Evolutionary conservation across 2,113 vertebrate species (phyloP).

Genomic region (Girardinichthys multiradiatus): DNA sequence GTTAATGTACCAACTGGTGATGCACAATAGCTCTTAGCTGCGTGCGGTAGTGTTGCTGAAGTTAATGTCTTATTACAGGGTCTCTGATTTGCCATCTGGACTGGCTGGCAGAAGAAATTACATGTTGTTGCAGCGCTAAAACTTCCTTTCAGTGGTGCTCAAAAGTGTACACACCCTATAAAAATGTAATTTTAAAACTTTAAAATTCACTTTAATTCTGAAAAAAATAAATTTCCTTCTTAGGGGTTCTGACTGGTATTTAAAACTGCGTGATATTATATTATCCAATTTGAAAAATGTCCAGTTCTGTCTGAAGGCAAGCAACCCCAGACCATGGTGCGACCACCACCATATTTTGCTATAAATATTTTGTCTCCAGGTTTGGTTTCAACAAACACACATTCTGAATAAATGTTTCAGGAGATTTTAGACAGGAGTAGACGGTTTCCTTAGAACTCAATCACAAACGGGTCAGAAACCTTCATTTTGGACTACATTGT

Average conservation of each 20-base stretch:
- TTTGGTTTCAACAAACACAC: too few species aligned
- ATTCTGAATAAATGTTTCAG: too few species aligned
- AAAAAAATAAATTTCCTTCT: too few species aligned
- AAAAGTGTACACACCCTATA: neutral
- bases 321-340: too few species aligned
- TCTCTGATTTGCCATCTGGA: constrained; percentile 70
- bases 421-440: too few species aligned
- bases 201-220: too few species aligned
- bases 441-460: too few species aligned
- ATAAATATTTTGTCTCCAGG: neutral
- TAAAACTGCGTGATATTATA: too few species aligned
- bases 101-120: constrained; percentile 33
- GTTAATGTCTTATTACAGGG: constrained; percentile 66
- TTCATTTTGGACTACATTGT: too few species aligned
- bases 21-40: constrained; percentile 43
- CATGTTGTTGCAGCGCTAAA: constrained; percentile 8
- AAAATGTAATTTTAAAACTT: neutral
- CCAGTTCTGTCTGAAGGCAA: neutral
- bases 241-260: too few species aligned
- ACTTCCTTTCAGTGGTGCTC: neutral
- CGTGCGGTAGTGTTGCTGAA: constrained; percentile 58
- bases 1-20: constrained; percentile 62
- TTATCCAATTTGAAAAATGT: neutral
- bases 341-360: neutral
- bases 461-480: too few species aligned